Conservation (phyloP, 2,797 vertebrate species). For the Pantherophis alleghaniensis region DNA sequence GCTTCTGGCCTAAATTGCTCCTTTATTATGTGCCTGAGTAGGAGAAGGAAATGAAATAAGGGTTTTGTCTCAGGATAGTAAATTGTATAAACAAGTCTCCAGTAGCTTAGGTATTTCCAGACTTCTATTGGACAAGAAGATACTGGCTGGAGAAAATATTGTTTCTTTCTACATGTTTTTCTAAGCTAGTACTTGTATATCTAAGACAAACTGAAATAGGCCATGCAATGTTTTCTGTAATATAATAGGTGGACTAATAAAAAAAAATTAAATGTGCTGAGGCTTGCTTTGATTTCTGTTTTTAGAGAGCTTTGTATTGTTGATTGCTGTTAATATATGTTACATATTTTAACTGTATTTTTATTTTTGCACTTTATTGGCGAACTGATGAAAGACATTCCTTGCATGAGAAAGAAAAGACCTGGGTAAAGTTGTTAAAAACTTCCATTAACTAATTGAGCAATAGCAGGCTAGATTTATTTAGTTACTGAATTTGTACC, state of each 20-base stretch:
- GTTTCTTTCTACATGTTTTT: neutral
- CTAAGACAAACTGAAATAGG: neutral
- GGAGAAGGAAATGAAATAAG: slow-evolving; percentile 14
- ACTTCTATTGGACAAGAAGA: neutral
- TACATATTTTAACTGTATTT: neutral
- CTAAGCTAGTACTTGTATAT: neutral
- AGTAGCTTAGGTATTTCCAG: neutral
- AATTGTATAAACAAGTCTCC: neutral
- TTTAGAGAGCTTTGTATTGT: neutral
- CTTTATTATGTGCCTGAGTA: neutral
- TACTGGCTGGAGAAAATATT: neutral
- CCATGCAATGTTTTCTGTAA: neutral
- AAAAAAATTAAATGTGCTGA: neutral
- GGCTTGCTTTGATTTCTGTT: neutral
- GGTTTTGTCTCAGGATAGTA: slow-evolving; percentile 10
- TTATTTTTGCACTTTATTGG: neutral
- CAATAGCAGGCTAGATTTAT: neutral
- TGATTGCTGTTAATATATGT: neutral
- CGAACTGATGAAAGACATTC: neutral
- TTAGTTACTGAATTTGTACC: neutral
- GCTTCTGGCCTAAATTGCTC: neutral
- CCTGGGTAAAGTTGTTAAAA: neutral
- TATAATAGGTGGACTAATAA: neutral
- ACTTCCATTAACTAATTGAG: neutral
- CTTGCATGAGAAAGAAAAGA: neutral